Conservation (phyloP, 1,140 invertebrate genomes). For the Hylyphantes graminicola region DNA sequence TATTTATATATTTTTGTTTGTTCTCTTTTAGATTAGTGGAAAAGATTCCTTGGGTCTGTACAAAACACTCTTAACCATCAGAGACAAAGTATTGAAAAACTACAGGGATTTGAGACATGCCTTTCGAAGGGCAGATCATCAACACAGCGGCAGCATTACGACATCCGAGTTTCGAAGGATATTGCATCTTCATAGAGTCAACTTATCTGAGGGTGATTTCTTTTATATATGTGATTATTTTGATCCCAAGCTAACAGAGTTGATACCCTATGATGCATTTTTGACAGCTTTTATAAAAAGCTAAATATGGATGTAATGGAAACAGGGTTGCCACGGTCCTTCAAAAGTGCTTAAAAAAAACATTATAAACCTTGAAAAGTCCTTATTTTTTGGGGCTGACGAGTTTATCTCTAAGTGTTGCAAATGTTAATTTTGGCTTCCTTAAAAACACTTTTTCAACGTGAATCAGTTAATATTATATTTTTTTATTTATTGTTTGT, state of each 20-base stretch:
- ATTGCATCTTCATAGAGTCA: conserved; percentile 12
- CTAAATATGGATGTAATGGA: background rate
- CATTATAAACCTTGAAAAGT: too few species aligned
- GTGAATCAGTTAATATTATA: too few species aligned
- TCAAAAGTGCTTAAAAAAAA: too few species aligned
- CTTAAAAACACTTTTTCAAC: too few species aligned
- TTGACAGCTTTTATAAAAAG: conserved; percentile 21
- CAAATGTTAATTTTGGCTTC: too few species aligned
- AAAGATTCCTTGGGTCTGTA: background rate
- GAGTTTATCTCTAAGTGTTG: too few species aligned
- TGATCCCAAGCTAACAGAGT: conserved; percentile 49
- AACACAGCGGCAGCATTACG: conserved; percentile 12
- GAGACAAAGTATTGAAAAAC: conserved; percentile 38
- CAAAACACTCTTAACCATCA: conserved; percentile 29
- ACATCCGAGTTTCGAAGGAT: conserved; percentile 35
- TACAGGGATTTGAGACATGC: conserved; percentile 44
- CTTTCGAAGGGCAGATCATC: conserved; percentile 29
- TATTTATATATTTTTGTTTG: background rate
- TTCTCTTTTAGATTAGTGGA: background rate
- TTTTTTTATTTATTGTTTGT: too few species aligned
- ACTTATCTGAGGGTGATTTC: conserved; percentile 36
- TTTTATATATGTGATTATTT: conserved; percentile 49
- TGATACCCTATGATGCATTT: conserved; percentile 33
- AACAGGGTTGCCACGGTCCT: too few species aligned
- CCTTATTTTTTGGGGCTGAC: too few species aligned